A percentile compares a stretch with the other conserved stretches of the same genome.
These are phyloP conservation scores for Leptinotarsa peninsularis DNA, from an alignment of 2,888 invertebrate genomes.

Conservation along the genomic window DNA sequence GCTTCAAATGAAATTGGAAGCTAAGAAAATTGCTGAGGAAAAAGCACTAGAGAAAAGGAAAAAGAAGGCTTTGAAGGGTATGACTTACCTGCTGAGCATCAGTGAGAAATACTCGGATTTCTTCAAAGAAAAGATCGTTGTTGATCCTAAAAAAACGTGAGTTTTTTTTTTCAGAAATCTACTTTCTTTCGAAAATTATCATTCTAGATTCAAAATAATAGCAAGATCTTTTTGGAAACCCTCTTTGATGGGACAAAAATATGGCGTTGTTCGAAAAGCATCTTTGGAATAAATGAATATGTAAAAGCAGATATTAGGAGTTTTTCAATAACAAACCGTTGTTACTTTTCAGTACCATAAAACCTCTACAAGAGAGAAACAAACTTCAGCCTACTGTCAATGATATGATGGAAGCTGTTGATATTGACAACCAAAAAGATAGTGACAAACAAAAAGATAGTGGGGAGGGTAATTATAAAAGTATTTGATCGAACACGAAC, in stretches of 20 bases:
- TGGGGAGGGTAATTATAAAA: neutral
- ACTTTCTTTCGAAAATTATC: neutral
- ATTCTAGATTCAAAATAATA: neutral
- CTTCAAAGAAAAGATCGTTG: constrained; percentile 46
- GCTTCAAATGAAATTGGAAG: constrained; percentile 22
- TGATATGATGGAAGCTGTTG: constrained; percentile 43
- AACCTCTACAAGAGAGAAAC: constrained; percentile 40
- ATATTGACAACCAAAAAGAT: constrained; percentile 17
- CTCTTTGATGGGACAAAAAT: too few relatives aligned
- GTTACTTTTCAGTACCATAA: constrained; percentile 26
- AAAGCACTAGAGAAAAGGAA: constrained; percentile 36
- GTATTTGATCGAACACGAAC: neutral
- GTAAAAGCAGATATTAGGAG: too few relatives aligned
- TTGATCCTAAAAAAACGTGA: constrained; percentile 24
- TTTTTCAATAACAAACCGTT: too few relatives aligned
- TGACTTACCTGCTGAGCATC: constrained; percentile 48
- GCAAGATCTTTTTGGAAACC: neutral
- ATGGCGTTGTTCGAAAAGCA: too few relatives aligned
- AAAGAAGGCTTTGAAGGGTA: constrained; percentile 48
- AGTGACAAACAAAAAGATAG: neutral
- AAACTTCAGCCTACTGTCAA: constrained; percentile 39
- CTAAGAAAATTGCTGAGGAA: constrained; percentile 32
- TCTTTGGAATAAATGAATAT: too few relatives aligned
- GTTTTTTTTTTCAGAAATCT: neutral
- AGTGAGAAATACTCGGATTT: constrained; percentile 51